Evolutionary conservation across 2,113 vertebrate species (phyloP).

Genomic region (Paedocypris sp.): DNA sequence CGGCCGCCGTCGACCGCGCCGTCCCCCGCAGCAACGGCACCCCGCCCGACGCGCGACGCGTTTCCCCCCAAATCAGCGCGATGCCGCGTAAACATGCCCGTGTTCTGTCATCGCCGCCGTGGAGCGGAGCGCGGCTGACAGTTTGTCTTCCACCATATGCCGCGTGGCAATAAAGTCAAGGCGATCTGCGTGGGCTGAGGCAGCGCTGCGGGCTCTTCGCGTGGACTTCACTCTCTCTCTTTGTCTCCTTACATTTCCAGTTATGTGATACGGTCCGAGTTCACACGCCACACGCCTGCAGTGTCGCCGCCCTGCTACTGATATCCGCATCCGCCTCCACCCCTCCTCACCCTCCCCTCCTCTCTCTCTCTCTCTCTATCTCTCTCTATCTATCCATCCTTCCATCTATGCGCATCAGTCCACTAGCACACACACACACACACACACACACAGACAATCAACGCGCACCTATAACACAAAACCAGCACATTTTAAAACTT

Average conservation of each 20-base stretch:
- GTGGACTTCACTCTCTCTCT: constrained; percentile 43
- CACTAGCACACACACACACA: no score
- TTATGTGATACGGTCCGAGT: constrained; percentile 23
- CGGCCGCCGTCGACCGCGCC: constrained; percentile 45
- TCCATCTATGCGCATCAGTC: no score
- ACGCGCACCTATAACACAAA: no score
- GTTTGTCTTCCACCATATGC: constrained; percentile 73
- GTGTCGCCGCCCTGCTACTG: constrained; percentile 31
- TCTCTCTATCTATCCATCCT: no score
- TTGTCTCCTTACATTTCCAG: constrained; percentile 46
- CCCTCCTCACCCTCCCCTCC: no score
- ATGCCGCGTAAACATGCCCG: constrained; percentile 53
- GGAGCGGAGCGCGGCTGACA: constrained; percentile 46
- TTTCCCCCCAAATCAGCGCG: constrained; percentile 54
- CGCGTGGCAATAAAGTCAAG: constrained; percentile 61
- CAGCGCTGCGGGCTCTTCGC: constrained; percentile 47
- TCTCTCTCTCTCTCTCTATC: no score
- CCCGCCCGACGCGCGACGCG: constrained; percentile 36
- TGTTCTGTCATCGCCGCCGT: constrained; percentile 45
- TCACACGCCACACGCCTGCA: constrained; percentile 3
- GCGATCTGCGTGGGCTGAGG: constrained; percentile 57
- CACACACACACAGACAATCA: no score
- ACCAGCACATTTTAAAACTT: neutral
- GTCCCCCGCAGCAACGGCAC: constrained; percentile 53
- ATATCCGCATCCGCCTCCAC: constrained; percentile 40